Evolutionary conservation across 2,113 vertebrate species (phyloP).

Genomic region (Trogon surrucura): DNA sequence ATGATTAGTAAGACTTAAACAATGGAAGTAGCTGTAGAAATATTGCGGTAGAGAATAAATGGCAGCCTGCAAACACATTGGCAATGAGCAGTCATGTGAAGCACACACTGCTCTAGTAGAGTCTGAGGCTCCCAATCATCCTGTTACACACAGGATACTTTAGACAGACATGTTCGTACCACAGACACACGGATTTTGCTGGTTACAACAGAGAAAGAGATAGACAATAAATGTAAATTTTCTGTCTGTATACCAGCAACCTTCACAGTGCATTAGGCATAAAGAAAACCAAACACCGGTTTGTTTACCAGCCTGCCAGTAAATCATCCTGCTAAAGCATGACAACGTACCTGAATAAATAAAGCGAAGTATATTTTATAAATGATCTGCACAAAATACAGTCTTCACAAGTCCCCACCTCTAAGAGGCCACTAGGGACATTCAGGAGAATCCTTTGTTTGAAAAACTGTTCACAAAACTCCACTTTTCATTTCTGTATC

Average conservation of each 20-base stretch:
- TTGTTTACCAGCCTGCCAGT: not conserved
- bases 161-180: rapidly evolving
- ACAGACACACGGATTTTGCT: not conserved
- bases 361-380: not conserved
- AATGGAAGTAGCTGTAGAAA: not conserved
- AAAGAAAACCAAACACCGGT: not conserved
- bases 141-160: rapidly evolving
- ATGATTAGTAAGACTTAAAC: not conserved
- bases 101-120: not conserved
- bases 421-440: not conserved
- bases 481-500: not conserved
- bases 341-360: not conserved
- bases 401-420: not conserved
- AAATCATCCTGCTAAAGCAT: not conserved
- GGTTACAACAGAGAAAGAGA: not conserved
- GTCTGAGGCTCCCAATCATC: not conserved
- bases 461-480: not conserved
- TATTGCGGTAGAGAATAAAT: not conserved
- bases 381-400: not conserved
- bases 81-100: not conserved
- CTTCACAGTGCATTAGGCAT: not conserved
- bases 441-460: not conserved
- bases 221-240: not conserved
- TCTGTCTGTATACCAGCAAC: not conserved
- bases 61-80: not conserved